Percentiles rank a stretch among this genome's conserved stretches.
Conservation (phyloP, 92 coral and sea anemone species). For the Paramuricea clavata region DNA sequence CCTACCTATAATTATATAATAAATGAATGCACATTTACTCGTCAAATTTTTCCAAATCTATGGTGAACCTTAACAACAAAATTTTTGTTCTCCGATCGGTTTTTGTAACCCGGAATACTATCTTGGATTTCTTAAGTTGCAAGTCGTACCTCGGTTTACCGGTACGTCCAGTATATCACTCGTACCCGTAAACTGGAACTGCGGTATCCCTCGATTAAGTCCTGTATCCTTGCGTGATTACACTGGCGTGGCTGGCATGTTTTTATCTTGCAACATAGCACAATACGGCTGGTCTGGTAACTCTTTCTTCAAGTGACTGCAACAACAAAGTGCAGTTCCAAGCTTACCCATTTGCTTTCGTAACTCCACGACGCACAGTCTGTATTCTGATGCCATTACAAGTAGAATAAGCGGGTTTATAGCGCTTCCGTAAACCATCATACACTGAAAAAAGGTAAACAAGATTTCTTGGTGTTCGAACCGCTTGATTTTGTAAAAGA, state of each 20-base stretch:
- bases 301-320: slow-evolving; percentile 8
- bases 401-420: slow-evolving; percentile 47
- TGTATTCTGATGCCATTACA: slow-evolving; percentile 44
- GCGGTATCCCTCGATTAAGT: too few relatives aligned
- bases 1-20: too few relatives aligned
- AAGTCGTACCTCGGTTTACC: too few relatives aligned
- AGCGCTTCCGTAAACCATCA: slow-evolving; percentile 36
- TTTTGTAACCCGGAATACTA: too few relatives aligned
- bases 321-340: not conserved
- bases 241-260: slow-evolving; percentile 32
- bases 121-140: too few relatives aligned
- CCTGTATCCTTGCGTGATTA: not conserved
- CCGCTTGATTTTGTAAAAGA: slow-evolving; percentile 25
- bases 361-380: slow-evolving; percentile 34
- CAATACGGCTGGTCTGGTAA: slow-evolving; percentile 27
- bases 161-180: too few relatives aligned
- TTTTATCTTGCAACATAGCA: slow-evolving; percentile 29
- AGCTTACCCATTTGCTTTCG: not conserved
- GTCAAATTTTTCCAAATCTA: too few relatives aligned
- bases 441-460: slow-evolving; percentile 28
- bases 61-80: too few relatives aligned
- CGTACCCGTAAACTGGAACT: too few relatives aligned
- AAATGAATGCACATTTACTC: too few relatives aligned
- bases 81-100: too few relatives aligned
- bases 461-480: slow-evolving; percentile 33